phyloP scores from a whole-genome alignment of 2,888 invertebrate species.

The Erebia palarica region DNA sequence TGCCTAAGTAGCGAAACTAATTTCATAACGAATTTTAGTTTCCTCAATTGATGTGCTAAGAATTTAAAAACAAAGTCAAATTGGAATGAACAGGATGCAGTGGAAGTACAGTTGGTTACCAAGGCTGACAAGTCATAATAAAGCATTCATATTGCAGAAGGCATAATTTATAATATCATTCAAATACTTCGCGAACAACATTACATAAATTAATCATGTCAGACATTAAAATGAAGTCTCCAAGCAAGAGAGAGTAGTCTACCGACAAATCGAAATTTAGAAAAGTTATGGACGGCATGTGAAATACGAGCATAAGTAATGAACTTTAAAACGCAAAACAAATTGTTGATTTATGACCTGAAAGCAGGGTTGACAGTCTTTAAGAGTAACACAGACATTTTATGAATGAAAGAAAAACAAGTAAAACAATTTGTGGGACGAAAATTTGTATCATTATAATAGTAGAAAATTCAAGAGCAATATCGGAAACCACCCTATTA shows the following conservation, averaged over 20 bases:
- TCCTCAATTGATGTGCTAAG: neutral
- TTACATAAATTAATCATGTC: constrained; percentile 16
- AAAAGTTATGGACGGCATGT: constrained; percentile 25
- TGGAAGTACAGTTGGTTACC: constrained; percentile 18
- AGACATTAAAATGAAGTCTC: constrained; percentile 35
- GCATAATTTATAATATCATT: constrained; percentile 36
- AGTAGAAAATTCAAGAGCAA: neutral
- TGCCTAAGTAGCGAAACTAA: neutral
- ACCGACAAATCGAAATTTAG: constrained; percentile 24
- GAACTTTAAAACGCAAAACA: constrained; percentile 14
- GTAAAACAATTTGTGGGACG: neutral
- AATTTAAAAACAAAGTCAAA: constrained; percentile 5
- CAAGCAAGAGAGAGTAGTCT: constrained; percentile 34
- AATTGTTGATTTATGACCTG: constrained; percentile 19
- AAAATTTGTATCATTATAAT: neutral
- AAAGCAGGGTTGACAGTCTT: constrained; percentile 7
- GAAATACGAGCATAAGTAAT: constrained; percentile 10
- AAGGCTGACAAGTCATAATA: constrained; percentile 43
- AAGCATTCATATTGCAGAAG: constrained; percentile 41
- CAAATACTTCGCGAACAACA: constrained; percentile 17
- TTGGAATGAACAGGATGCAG: constrained; percentile 15
- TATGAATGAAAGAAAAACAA: constrained; percentile 6
- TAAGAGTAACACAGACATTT: neutral
- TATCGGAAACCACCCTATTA: neutral
- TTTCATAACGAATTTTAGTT: neutral